Base-by-base conservation (phyloP, 2,113 vertebrate species). In the Brachypteracias leptosomus region DNA sequence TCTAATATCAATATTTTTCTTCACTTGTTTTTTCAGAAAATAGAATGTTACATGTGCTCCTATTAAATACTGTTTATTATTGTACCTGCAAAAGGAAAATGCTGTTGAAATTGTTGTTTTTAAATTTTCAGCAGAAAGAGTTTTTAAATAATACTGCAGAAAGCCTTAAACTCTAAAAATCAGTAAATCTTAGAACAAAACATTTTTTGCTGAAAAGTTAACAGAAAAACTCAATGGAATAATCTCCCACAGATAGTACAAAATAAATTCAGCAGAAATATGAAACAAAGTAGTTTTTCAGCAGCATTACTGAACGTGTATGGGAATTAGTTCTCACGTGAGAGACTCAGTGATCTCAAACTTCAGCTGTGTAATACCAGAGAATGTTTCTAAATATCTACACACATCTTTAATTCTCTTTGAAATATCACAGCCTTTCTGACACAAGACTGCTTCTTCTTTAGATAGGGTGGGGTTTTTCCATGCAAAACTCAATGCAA, bases 211-310 rank as follows among this genome's bases (percentile, higher is more conserved):
- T 89, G 63, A 21, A 28, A 92, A 72, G 33, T 59, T 90, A 85
- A 70, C 44, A 79, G 28, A 85, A 78, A 92, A 91, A 18, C 21
- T 89, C 57, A 2, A 6, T 26, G 7, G 52, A 93, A 77, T 82
- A 18, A 31, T 73, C 52, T 92, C 57, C 44, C 63, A 78, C 22
- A 70, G 35, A 70, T 2, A 89, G 52, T 26, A 61, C 46, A 90
- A 89, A 94, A 93, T 77, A 95, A 93, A 93, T 85, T 85, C 83
- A 70, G 15, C 15, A 85, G 73, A 86, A 91, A 86, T 58, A 77
- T 29, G 59, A 92, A 94, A 72, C 16, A 78, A 88, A 85, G 57
- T 54, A 38, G 18, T 26, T 77, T 91, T 93, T 47, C 75, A 86
- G 36, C 20, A 84, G 18, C 26, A 85, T 49, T 85, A 61, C 59